Evolutionary conservation across 1,140 invertebrate genomes (phyloP).

Genomic region (Fragariocoptes setiger): DNA sequence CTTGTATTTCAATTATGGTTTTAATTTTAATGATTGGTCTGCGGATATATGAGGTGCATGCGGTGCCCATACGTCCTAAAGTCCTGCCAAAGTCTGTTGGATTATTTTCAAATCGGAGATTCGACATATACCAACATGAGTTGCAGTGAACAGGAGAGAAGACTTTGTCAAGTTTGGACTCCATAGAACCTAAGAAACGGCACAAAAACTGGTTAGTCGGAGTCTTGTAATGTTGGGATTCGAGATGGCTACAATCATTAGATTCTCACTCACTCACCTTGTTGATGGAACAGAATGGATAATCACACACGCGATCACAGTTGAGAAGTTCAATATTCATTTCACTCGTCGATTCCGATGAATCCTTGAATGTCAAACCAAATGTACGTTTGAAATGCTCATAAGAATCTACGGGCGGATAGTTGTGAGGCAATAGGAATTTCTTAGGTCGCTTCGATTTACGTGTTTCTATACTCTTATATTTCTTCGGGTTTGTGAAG

Average conservation of each 20-base stretch:
- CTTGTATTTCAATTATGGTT: too few relatives aligned
- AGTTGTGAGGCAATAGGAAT: not conserved
- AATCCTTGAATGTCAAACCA: not conserved
- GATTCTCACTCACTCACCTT: not conserved
- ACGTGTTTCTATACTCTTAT: too few relatives aligned
- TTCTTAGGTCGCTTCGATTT: too few relatives aligned
- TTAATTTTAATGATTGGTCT: too few relatives aligned
- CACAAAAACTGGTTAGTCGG: not conserved
- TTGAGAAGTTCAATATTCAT: conserved; percentile 1
- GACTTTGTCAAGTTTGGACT: conserved; percentile 8
- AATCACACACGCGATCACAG: not conserved
- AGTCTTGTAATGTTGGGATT: not conserved
- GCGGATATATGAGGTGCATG: too few relatives aligned
- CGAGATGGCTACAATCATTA: not conserved
- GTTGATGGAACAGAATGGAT: conserved; percentile 1
- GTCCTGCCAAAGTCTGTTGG: too few relatives aligned
- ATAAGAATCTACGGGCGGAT: not conserved
- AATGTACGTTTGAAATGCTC: not conserved
- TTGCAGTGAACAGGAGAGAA: conserved; percentile 5
- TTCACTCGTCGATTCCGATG: not conserved
- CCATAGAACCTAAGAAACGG: conserved; percentile 8
- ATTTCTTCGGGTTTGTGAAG: conserved; percentile 1
- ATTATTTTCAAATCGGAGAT: too few relatives aligned
- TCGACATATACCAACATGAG: conserved; percentile 8
- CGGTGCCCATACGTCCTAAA: too few relatives aligned